Base-by-base conservation (phyloP, 1,140 invertebrate species). In the Apolygus lucorum region DNA sequence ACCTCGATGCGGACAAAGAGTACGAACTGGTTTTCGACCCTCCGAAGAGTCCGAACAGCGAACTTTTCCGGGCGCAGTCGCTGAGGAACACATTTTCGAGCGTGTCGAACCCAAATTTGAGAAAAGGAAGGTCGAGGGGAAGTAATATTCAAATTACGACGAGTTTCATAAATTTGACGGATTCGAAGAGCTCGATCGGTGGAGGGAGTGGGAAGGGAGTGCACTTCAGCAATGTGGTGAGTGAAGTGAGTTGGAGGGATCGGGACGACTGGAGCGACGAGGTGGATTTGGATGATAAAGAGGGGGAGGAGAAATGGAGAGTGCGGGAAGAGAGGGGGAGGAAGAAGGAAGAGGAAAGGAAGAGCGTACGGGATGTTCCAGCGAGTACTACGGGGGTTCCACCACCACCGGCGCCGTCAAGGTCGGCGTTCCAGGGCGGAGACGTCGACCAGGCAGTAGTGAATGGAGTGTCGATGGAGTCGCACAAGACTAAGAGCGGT, bases 161-260 rank as follows among this genome's bases (percentile, higher is more conserved):
- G 8, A 76, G 75, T 70, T 76, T 75, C 49, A 69, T 76, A 22
- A 75, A 72, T 34, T 65, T 76, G 0, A 78, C 78, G 27, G 80
- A 80, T 63, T 63, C 75, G 17, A 77, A 74, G 2, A 76, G 75
- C 26, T 75, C 73, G 34, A 68, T 75, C 29, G 62, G 62, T 4
- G n/a, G n/a, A n/a, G 72, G 70, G 27, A 73, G 71, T 65, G 71
- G 66, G 8, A 80, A 83, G 75, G 83, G 84, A 29, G 85, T 87
- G 0, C 85, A 85, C 70, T 90, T 90, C 73, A 87, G 85, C 74
- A 87, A 87, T 0, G 83, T 89, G 29, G 87, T 89, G 1, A 84
- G 85, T 21, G 86, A 89, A 76, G 87, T 89, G 29, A 88, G 85
- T 74, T 89, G 87, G 86, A 80, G 83, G 66, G 74, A 29, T 73